Conservation (phyloP, 2,888 invertebrate genomes). For the Argyresthia goedartella region DNA sequence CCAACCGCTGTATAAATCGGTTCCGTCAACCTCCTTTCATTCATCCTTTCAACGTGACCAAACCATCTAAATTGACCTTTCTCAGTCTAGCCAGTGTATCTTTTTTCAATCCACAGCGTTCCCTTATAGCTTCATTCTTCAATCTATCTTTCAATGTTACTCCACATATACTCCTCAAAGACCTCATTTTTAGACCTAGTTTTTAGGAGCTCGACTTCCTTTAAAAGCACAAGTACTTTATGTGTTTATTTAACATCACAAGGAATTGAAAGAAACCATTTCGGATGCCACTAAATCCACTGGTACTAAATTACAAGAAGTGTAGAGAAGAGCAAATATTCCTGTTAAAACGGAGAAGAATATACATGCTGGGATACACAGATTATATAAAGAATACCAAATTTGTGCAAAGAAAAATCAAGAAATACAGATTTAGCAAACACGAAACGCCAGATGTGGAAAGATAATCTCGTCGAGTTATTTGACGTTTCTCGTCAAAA, state of each 20-base stretch:
- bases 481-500: neutral
- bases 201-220: neutral
- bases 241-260: slow-evolving; percentile 1
- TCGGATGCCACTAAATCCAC: slow-evolving; percentile 3
- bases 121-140: too few relatives aligned
- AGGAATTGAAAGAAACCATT: slow-evolving; percentile 3
- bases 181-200: too few relatives aligned
- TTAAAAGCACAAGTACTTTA: neutral
- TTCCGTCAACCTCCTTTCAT: too few relatives aligned
- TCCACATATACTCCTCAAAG: too few relatives aligned
- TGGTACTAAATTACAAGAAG: neutral
- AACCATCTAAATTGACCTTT: too few relatives aligned
- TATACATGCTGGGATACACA: neutral
- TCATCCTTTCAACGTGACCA: too few relatives aligned
- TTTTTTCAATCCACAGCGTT: too few relatives aligned
- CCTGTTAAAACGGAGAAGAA: slow-evolving; percentile 5
- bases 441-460: neutral
- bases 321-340: slow-evolving; percentile 3
- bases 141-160: too few relatives aligned
- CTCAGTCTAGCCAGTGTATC: too few relatives aligned
- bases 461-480: neutral
- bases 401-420: neutral
- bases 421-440: neutral
- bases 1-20: too few relatives aligned
- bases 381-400: neutral